Conservation (phyloP, 35 echinoderm and acorn worm species). For the Heliocidaris tuberculata region DNA sequence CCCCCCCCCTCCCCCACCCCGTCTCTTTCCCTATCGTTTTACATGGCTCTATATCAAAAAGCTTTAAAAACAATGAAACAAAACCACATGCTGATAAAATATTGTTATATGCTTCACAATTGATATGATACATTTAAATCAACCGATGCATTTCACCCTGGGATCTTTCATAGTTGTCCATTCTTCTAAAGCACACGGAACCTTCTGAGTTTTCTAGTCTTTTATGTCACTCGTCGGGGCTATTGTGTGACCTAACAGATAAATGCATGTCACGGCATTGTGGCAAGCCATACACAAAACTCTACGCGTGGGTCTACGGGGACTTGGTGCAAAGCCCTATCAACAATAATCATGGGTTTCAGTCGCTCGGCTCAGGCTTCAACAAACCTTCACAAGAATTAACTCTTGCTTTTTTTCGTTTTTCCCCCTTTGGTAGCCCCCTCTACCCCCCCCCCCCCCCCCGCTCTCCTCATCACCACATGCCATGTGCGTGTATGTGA, state of each 20-base stretch:
- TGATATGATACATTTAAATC: neutral
- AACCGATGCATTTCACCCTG: neutral
- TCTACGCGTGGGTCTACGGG: constrained; percentile 22
- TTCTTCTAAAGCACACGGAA: neutral
- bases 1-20: neutral
- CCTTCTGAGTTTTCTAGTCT: neutral
- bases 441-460: neutral
- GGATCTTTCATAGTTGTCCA: neutral
- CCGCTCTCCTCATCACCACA: neutral
- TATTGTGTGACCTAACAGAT: constrained; percentile 8
- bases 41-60: no score
- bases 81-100: no score
- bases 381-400: neutral
- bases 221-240: neutral
- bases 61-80: no score
- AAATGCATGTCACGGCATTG: constrained; percentile 28
- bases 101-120: neutral
- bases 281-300: neutral
- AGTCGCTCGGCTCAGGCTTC: neutral
- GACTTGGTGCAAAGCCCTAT: constrained; percentile 22
- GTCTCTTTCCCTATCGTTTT: no score
- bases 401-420: neutral
- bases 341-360: constrained; percentile 24
- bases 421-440: neutral
- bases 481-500: neutral